Evolutionary conservation across 1,140 invertebrate species (phyloP), one percentile per base, ranked within the genome.

Genomic region (Drosophila oshimai): DNA sequence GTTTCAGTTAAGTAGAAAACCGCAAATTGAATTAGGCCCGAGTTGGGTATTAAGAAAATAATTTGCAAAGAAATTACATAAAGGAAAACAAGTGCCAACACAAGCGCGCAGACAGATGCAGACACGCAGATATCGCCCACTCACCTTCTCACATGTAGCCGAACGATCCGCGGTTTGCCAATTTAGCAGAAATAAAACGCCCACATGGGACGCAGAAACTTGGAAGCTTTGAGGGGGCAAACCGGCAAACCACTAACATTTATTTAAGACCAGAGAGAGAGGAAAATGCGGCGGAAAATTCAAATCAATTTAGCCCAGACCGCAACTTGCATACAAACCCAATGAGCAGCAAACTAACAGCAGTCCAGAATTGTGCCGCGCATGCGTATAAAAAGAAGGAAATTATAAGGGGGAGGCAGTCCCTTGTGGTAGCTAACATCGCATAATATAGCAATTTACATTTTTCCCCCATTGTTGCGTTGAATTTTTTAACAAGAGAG

Each of bases 11-110:
- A 55, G 44, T 28, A 45, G 34, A 67, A 44, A 84, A 64, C 80
- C 81, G 44, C 80, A 86, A 84, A 84, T 84, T 86, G 80, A 84
- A 84, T 80, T 76, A 86, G 65, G 58, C 49, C 33, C 70, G 45
- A 47, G 69, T 57, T 58, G 54, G 73, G 58, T 41, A 74, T 46
- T 71, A 71, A 71, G 74, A 71, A 62, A 79, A 71, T 80, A 72
- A 84, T 86, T 84, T 78, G 79, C 79, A 80, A 86, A 68, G 80
- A 86, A 84, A 84, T 86, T 84, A 80, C 71, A 84, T 86, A 86
- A 84, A 73, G 61, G 75, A 86, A 86, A 86, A 84, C 80, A 84
- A 84, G 79, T 84, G 79, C 81, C 75, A 55, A 33, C 42, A 58
- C 77, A 54, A 22, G 28, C 31, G 45, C 18, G 49, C 39, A 34